Evolutionary conservation across 1,140 invertebrate species (phyloP).

Genomic region (Monochamus saltuarius): DNA sequence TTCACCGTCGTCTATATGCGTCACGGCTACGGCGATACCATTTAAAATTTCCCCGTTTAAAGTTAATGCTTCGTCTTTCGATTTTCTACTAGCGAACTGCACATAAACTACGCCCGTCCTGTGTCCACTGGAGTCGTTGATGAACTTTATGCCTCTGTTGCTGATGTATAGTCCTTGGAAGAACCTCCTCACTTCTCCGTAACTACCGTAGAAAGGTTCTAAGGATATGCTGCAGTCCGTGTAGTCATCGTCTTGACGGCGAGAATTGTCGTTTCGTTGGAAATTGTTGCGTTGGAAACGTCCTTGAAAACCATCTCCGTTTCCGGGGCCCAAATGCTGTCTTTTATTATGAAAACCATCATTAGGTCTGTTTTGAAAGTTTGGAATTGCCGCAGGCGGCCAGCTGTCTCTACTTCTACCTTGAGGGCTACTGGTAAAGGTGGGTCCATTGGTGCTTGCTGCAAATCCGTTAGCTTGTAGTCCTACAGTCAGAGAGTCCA

Average conservation of each 20-base stretch:
- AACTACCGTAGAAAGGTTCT: conserved; percentile 56
- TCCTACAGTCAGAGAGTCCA: conserved; percentile 4
- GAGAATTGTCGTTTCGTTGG: not conserved
- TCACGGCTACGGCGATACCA: conserved; percentile 63
- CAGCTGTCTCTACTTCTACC: conserved; percentile 19
- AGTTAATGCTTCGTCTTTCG: conserved; percentile 69
- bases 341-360: conserved; percentile 8
- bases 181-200: conserved; percentile 76
- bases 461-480: conserved; percentile 21
- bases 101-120: conserved; percentile 79
- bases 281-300: conserved; percentile 4
- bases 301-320: too few species aligned
- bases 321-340: not conserved
- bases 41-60: conserved; percentile 60
- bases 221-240: conserved; percentile 67
- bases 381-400: conserved; percentile 11
- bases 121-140: conserved; percentile 76
- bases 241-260: conserved; percentile 14
- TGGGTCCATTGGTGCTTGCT: not conserved
- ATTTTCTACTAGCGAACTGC: conserved; percentile 68
- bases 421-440: conserved; percentile 1
- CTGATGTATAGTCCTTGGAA: conserved; percentile 78
- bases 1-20: conserved; percentile 61
- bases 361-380: not conserved
- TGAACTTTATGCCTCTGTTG: conserved; percentile 81